Evolutionary conservation across 2,113 vertebrate genomes (phyloP).

Genomic region (Chauna torquata): DNA sequence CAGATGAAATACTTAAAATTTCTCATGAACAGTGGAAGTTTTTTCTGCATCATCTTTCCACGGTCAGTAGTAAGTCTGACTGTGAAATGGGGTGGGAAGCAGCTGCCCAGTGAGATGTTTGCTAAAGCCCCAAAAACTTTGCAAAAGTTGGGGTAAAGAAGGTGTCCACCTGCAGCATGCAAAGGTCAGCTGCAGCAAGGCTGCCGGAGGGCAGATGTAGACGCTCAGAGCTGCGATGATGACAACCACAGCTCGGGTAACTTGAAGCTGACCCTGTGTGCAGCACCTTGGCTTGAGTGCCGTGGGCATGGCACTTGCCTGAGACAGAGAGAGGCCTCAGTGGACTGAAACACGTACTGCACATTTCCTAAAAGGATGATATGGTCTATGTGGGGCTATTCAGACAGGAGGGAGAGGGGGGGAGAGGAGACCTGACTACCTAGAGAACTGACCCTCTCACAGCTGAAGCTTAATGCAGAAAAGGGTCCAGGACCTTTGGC

Average conservation of each 20-base stretch:
- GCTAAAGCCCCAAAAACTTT: not conserved
- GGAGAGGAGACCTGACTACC: not conserved
- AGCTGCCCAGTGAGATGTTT: not conserved
- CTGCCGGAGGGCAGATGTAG: not conserved
- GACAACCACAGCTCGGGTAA: not conserved
- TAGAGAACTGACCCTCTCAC: not conserved
- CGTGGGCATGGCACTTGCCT: not conserved
- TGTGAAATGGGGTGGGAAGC: not conserved
- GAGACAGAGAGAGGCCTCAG: not conserved
- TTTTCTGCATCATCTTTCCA: not conserved
- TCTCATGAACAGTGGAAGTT: not conserved
- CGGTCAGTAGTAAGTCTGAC: not conserved
- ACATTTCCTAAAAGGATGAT: not conserved
- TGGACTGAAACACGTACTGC: not conserved
- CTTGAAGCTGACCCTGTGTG: accelerated
- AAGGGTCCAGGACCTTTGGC: not conserved
- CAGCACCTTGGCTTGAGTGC: not conserved
- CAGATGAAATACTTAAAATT: not conserved
- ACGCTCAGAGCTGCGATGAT: no score
- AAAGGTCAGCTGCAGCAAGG: not conserved
- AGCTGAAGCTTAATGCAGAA: not conserved
- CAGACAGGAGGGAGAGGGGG: not conserved
- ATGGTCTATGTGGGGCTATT: not conserved
- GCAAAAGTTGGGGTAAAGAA: not conserved
- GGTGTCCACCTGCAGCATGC: not conserved